Evolutionary conservation across 2,113 vertebrate species (phyloP), one percentile per base, ranked within the genome.

Genomic region (Albula glossodonta): DNA sequence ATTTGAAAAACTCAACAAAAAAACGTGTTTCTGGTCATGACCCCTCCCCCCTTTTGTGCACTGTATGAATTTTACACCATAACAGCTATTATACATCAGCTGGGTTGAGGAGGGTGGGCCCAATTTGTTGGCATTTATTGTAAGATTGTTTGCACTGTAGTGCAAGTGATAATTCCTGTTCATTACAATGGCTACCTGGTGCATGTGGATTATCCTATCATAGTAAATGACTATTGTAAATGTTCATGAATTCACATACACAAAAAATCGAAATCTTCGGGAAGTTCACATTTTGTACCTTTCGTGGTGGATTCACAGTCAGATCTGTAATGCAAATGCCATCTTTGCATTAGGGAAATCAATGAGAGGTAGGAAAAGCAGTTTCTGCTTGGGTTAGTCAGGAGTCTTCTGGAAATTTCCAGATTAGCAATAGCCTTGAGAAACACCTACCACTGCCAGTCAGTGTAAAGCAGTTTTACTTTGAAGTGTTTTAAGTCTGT

Each of bases 281-380:
- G 6, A 83, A 60, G 41, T 81, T 80, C 50, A 81, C 74, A 66
- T 80, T 15, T 25, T 60, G 78, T 31, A 81, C 5, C 77, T 63
- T 83, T 80, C 5, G 17, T 79, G 50, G n/a, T 51, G 56, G 70
- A 74, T 82, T 56, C 60, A 70, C 48, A 48, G 80, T 53, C 8
- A 50, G 63, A 82, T 77, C 80, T 74, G 80, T 63, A 74, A 93
- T 94, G 92, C 90, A 94, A 94, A 94, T 92, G 2, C 1, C 13
- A 83, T 1, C 51, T 93, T 93, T 93, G 92, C 91, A 92, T 92
- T 89, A 92, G 86, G 87, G 84, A 93, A 94, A 92, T 92, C 74
- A 77, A 31, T 13, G 53, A 77, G 80, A 81, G 82, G 81, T 88
- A 91, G 88, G 80, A 85, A 89, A 87, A 91, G 80, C 80, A 89